phyloP scores from a whole-genome alignment of 2,888 invertebrate genomes.

The Bombyx huttoni region DNA sequence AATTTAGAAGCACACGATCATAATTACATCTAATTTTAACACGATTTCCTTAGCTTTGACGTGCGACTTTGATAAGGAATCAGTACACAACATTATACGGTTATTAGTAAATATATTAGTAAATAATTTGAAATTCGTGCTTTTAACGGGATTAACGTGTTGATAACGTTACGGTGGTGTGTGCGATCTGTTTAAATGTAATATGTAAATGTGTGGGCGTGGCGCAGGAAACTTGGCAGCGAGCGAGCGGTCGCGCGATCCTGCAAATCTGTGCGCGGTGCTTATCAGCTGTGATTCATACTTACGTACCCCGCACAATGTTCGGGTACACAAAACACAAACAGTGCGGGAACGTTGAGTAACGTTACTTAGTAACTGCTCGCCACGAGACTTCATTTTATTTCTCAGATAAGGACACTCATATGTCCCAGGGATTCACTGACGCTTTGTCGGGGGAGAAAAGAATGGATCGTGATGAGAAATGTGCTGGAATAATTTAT shows the following conservation, averaged over 20 bases:
- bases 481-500: slow-evolving; percentile 64
- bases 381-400: slow-evolving; percentile 45
- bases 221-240: slow-evolving; percentile 59
- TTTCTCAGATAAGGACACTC: slow-evolving; percentile 52
- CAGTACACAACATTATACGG: slow-evolving; percentile 6
- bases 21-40: slow-evolving; percentile 23
- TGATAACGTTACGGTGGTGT: neutral
- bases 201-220: slow-evolving; percentile 59
- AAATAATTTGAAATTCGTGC: slow-evolving; percentile 6
- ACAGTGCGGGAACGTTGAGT: slow-evolving; percentile 25
- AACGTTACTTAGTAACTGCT: slow-evolving; percentile 42
- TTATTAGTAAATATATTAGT: neutral
- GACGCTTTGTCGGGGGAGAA: slow-evolving; percentile 51
- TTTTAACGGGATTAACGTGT: neutral
- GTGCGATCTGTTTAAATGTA: slow-evolving; percentile 30
- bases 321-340: slow-evolving; percentile 16
- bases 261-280: slow-evolving; percentile 55
- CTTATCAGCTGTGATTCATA: slow-evolving; percentile 68
- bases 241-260: slow-evolving; percentile 38
- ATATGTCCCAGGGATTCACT: slow-evolving; percentile 51
- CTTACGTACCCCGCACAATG: slow-evolving; percentile 28
- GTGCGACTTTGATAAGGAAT: slow-evolving; percentile 12
- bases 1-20: slow-evolving; percentile 32
- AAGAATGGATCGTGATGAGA: slow-evolving; percentile 59
- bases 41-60: slow-evolving; percentile 24